Evolutionary conservation across 1,140 invertebrate genomes (phyloP).

Genomic region (Nixonia krombeini): DNA sequence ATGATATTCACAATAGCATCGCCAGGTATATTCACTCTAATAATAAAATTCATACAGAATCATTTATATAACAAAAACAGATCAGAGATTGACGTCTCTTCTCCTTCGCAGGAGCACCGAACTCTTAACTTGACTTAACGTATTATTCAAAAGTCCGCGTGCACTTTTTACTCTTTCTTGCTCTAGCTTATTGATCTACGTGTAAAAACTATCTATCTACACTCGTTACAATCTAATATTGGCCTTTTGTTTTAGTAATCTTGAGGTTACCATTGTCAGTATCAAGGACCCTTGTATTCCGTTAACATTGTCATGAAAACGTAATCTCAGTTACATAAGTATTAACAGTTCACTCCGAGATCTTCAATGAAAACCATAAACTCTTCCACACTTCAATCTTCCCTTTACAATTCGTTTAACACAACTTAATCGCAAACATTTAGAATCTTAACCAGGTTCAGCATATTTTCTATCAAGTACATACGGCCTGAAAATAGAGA

Average conservation of each 20-base stretch:
- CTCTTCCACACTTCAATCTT: too few relatives aligned
- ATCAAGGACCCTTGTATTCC: slow-evolving; percentile 20
- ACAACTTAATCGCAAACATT: too few relatives aligned
- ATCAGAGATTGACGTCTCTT: slow-evolving; percentile 55
- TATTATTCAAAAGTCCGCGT: slow-evolving; percentile 36
- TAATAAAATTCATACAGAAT: slow-evolving; percentile 68
- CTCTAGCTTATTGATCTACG: slow-evolving; percentile 40
- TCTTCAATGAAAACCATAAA: too few relatives aligned
- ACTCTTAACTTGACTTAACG: slow-evolving; percentile 22
- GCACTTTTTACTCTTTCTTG: slow-evolving; percentile 29
- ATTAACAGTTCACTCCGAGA: too few relatives aligned
- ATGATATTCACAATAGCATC: slow-evolving; percentile 66
- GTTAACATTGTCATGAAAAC: too few relatives aligned
- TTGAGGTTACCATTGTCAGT: slow-evolving; percentile 40
- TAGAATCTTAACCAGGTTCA: too few relatives aligned
- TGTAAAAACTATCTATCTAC: slow-evolving; percentile 57
- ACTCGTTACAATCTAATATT: slow-evolving; percentile 62
- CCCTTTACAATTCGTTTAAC: too few relatives aligned
- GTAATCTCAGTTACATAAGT: too few relatives aligned
- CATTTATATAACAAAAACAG: slow-evolving; percentile 64
- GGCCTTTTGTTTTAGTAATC: slow-evolving; percentile 49
- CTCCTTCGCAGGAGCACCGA: slow-evolving; percentile 8
- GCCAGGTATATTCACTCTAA: slow-evolving; percentile 31
- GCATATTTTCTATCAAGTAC: too few relatives aligned
- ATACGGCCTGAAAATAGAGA: too few relatives aligned